Evolutionary conservation across 1,140 invertebrate species (phyloP).

Genomic region (Procambarus clarkii): DNA sequence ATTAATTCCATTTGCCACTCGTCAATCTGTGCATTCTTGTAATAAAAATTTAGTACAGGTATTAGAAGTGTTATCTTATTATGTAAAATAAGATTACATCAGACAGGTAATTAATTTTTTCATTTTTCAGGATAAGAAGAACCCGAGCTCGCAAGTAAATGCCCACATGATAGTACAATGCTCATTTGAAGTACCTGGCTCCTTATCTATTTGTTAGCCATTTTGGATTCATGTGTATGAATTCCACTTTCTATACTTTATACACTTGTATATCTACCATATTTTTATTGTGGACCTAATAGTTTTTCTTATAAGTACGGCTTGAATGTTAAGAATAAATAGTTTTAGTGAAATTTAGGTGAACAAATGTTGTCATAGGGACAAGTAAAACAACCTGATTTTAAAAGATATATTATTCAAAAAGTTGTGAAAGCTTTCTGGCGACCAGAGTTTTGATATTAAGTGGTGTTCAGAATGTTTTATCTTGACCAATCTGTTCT

Average conservation of each 20-base stretch:
- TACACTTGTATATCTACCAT: background rate
- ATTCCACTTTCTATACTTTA: background rate
- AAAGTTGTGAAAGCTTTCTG: no score
- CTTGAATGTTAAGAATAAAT: background rate
- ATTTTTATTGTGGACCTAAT: background rate
- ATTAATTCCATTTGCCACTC: no score
- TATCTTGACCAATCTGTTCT: no score
- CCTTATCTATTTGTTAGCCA: background rate
- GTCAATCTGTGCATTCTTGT: no score
- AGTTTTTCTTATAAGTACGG: background rate
- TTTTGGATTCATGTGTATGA: background rate
- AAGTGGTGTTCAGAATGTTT: no score
- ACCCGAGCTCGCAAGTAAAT: conserved; percentile 9
- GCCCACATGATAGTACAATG: background rate
- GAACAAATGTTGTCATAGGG: no score
- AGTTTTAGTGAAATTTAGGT: background rate
- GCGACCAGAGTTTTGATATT: no score
- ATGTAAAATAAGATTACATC: no score
- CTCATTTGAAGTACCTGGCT: conserved; percentile 6
- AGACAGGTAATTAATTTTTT: background rate
- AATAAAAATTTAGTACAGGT: background rate
- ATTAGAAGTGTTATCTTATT: background rate
- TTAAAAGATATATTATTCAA: no score
- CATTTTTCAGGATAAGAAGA: background rate
- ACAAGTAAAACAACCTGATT: no score